Evolutionary conservation across 35 echinoderm and acorn worm species (phyloP), one percentile per base, ranked within the genome.

Genomic region (Antedon bifida): DNA sequence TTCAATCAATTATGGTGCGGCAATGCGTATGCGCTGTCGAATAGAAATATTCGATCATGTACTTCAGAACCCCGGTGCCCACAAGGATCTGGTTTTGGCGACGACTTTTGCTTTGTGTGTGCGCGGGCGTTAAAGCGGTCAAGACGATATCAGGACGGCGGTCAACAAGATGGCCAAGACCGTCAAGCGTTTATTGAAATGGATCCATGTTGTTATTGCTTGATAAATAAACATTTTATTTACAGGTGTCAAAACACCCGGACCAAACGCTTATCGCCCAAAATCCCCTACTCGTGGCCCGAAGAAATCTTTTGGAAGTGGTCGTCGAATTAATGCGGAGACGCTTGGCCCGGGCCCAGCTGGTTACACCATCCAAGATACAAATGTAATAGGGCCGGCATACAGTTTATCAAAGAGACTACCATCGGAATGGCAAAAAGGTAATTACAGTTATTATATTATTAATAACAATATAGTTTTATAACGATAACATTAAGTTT

Each of bases 281-380:
- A 87, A 87, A 35, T 83, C 81, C 29, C 78, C 34, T 4, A 74
- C 84, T 36, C 35, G 83, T 33, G 82, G 86, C 28, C 82, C 56
- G 0, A 76, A 75, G 33, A 96, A 96, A 85, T 96, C 93, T 0
- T 91, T 96, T 35, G 93, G 93, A 16, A 78, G 32, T 12, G 85
- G 81, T 55, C 78, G 86, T 34, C 86, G 85, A 56, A 34, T 32
- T 21, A 29, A 51, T 14, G 29, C 78, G 14, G 31, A 88, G 1
- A 87, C 87, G 21, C 87, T 96, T 19, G 93, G 93, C 19, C 89
- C 89, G 7, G 93, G 93, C 38, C 93, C 93, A 0, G 93, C 93
- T 1, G 93, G 85, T 1, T 96, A 96, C 46, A 96, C 83, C 29
- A 84, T 96, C 1, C 36, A 85, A 30, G 89, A 89, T 35, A 30